Evolutionary conservation across 2,113 vertebrate species (phyloP).

Genomic region (Corythornis vintsioides): DNA sequence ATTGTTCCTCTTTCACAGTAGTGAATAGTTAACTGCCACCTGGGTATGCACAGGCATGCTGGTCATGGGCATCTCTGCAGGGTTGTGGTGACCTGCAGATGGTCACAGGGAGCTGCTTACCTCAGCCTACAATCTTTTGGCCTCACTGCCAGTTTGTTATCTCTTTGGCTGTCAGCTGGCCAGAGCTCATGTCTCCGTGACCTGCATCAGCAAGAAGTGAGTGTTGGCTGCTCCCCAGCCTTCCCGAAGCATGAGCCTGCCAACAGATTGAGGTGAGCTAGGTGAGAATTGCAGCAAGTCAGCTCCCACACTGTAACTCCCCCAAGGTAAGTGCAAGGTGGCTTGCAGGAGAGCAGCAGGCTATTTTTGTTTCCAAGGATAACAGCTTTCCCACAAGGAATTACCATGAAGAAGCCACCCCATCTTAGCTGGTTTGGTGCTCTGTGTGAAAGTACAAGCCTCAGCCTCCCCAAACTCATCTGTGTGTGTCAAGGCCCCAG

Average conservation of each 20-base stretch:
- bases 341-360: neutral
- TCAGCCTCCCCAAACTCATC: neutral
- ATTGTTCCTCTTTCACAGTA: neutral
- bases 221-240: neutral
- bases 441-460: fast-evolving
- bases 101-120: neutral
- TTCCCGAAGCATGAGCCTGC: neutral
- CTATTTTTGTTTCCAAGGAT: neutral
- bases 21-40: conserved; percentile 57
- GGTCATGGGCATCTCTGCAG: conserved; percentile 1
- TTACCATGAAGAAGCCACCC: neutral
- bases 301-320: neutral
- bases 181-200: conserved; percentile 19
- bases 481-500: neutral
- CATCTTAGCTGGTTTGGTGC: neutral
- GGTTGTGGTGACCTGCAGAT: conserved; percentile 48
- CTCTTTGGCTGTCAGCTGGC: neutral
- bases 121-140: conserved; percentile 28
- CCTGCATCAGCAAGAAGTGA: neutral
- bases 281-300: neutral
- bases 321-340: neutral
- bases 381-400: neutral
- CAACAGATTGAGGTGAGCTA: neutral
- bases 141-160: neutral
- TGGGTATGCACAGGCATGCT: neutral